These are phyloP conservation scores for Eupeodes luniger DNA, from an alignment of 2,888 invertebrate species.

Conservation along the genomic window DNA sequence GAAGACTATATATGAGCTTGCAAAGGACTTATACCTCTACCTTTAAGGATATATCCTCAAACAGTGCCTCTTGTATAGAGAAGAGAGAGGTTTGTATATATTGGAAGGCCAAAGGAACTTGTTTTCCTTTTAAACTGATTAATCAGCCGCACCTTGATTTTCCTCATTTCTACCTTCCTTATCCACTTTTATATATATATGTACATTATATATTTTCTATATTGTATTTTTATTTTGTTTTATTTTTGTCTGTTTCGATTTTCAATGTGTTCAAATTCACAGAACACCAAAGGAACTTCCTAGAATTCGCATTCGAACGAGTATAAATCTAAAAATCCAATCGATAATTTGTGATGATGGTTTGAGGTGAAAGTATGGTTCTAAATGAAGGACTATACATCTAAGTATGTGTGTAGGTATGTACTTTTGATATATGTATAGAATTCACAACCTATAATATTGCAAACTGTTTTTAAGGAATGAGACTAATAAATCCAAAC, in stretches of 20 bases:
- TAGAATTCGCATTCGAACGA: background rate
- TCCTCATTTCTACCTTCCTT: background rate
- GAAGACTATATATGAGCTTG: constrained; percentile 27
- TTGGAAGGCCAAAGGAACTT: constrained; percentile 56
- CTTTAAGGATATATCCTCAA: background rate
- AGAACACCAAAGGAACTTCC: background rate
- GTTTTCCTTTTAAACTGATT: constrained; percentile 74
- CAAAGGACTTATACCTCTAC: constrained; percentile 1
- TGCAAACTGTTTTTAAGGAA: constrained; percentile 20
- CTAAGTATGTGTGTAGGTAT: too few relatives aligned
- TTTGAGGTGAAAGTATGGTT: background rate
- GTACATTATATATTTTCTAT: constrained; percentile 2
- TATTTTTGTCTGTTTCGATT: constrained; percentile 10
- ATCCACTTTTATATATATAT: too few relatives aligned
- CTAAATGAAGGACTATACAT: background rate
- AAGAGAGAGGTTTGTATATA: background rate
- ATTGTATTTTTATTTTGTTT: constrained; percentile 3
- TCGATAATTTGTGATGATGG: constrained; percentile 41
- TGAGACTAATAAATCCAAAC: constrained; percentile 55
- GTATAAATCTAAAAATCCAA: constrained; percentile 57
- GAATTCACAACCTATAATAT: background rate
- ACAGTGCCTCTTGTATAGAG: background rate
- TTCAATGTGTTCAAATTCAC: constrained; percentile 1
- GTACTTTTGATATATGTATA: background rate
- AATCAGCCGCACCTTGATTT: constrained; percentile 73